Percentiles rank a stretch among this genome's conserved stretches.
phyloP scores from a whole-genome alignment of 2,113 vertebrate genomes.

The Caloenas nicobarica region DNA sequence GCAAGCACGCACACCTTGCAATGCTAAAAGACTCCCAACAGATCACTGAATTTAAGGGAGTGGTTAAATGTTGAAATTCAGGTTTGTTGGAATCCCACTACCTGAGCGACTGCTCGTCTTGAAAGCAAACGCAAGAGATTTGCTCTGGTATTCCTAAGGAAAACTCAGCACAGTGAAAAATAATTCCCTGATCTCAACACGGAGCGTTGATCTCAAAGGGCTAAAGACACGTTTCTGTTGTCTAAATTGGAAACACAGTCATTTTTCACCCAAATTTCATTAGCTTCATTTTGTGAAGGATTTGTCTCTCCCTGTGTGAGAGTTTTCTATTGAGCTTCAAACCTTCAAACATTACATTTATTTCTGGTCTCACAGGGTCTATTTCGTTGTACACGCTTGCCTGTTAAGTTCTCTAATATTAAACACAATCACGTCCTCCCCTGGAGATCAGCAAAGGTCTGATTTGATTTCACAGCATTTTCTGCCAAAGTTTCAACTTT shows the following conservation, averaged over 20 bases:
- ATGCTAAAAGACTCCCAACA: background rate
- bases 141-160: slow-evolving; percentile 6
- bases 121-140: slow-evolving; percentile 20
- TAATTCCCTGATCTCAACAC: background rate
- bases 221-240: background rate
- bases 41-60: background rate
- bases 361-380: background rate
- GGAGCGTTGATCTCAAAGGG: background rate
- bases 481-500: background rate
- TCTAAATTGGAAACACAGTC: background rate
- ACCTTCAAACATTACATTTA: background rate
- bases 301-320: background rate
- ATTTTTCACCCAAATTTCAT: background rate
- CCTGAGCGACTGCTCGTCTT: background rate
- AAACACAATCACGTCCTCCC: background rate
- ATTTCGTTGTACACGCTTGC: background rate
- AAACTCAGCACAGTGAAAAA: background rate
- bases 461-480: background rate
- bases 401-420: background rate
- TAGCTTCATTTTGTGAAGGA: background rate
- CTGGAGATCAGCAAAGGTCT: background rate
- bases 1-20: background rate
- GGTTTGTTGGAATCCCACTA: slow-evolving; percentile 44
- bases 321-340: background rate
- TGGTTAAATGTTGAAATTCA: slow-evolving; percentile 56